phyloP scores from a whole-genome alignment of 2,888 invertebrate species.

The Brachycybe producta region DNA sequence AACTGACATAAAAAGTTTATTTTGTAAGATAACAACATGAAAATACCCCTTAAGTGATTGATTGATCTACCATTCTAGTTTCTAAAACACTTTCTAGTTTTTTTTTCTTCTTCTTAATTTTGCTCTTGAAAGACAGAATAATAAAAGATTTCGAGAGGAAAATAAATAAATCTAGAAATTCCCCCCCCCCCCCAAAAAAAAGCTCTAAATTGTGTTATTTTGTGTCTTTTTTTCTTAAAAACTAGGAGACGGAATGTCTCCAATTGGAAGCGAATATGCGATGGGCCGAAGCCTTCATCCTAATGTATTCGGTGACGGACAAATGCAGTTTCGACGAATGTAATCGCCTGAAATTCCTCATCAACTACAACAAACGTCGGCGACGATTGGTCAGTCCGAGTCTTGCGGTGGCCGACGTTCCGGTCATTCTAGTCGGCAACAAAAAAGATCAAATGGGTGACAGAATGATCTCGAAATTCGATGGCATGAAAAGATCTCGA shows the following conservation, averaged over 20 bases:
- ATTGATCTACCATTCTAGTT: no score
- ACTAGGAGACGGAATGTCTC: conserved; percentile 18
- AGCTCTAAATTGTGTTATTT: no score
- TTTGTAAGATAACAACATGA: no score
- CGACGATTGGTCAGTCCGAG: conserved; percentile 42
- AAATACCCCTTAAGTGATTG: no score
- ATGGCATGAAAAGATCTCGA: conserved; percentile 57
- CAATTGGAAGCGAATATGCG: conserved; percentile 60
- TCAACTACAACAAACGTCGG: conserved; percentile 61
- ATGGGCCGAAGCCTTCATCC: conserved; percentile 76
- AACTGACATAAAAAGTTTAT: no score
- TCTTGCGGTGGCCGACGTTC: conserved; percentile 45
- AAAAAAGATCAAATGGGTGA: conserved; percentile 65
- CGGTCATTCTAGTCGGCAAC: conserved; percentile 69
- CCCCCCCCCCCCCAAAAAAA: no score
- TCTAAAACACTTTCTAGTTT: no score
- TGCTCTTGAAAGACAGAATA: no score
- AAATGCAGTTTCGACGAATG: conserved; percentile 80
- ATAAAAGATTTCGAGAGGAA: no score
- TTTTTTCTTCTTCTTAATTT: no score
- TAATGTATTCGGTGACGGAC: conserved; percentile 78
- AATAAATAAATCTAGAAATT: neutral
- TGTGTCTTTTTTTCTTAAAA: conserved; percentile 10
- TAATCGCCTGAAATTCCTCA: conserved; percentile 64
- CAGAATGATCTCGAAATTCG: conserved; percentile 60